These are phyloP conservation scores for Dermolepida albohirtum DNA, from an alignment of 2,888 invertebrate species.

Conservation along the genomic window DNA sequence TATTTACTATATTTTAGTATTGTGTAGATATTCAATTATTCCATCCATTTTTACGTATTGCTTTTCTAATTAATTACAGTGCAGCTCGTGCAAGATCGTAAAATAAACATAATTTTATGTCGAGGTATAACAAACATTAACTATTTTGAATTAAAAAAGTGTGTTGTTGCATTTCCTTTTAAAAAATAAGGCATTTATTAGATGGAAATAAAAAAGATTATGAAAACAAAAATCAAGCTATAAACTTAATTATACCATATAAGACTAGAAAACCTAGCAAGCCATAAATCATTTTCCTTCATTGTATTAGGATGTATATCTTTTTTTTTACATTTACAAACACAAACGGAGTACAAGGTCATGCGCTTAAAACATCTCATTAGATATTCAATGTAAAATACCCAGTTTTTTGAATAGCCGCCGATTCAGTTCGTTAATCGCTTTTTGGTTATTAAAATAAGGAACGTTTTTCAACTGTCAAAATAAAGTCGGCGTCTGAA, in stretches of 20 bases:
- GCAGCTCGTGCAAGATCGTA: neutral
- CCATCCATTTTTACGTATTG: constrained; percentile 3
- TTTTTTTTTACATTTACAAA: too few relatives aligned
- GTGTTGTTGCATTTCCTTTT: neutral
- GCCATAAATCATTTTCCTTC: neutral
- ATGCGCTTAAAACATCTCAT: constrained; percentile 14
- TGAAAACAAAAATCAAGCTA: too few relatives aligned
- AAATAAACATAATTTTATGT: neutral
- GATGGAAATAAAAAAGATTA: too few relatives aligned
- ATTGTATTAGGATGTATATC: constrained; percentile 2
- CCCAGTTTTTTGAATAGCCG: constrained; percentile 41
- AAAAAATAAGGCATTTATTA: neutral
- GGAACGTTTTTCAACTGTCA: constrained; percentile 32
- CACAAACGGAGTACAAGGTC: constrained; percentile 1
- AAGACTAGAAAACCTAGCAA: neutral
- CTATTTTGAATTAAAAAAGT: neutral
- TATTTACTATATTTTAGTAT: too few relatives aligned
- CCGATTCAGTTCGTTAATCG: constrained; percentile 27
- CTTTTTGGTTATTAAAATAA: neutral
- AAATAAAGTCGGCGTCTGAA: constrained; percentile 29
- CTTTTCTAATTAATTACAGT: constrained; percentile 15
- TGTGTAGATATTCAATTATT: neutral
- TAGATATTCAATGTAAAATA: constrained; percentile 47
- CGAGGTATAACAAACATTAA: neutral
- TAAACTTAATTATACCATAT: too few relatives aligned